A percentile compares a stretch with the other conserved stretches of the same genome.
Conservation (phyloP, 2,797 vertebrate genomes). For the Eleutherodactylus coqui region DNA sequence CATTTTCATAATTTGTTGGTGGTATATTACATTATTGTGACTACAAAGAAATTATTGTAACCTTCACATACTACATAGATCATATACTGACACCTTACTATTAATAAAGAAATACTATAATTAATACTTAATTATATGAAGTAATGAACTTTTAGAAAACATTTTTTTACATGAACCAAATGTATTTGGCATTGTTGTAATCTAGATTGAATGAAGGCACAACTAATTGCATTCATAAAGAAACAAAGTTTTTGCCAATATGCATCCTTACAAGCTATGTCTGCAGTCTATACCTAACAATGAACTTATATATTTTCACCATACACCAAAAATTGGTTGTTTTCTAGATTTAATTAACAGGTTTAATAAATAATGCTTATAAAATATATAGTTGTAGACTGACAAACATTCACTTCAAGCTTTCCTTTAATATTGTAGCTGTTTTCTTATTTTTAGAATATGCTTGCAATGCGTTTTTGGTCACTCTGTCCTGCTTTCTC, state of each 20-base stretch:
- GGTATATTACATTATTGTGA: too few species aligned
- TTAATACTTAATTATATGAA: too few species aligned
- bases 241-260: background rate
- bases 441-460: constrained; percentile 23
- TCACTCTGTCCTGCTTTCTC: constrained; percentile 54
- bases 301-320: background rate
- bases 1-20: too few species aligned
- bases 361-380: constrained; percentile 43
- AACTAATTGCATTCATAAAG: background rate
- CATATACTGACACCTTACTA: too few species aligned
- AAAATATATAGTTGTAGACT: constrained; percentile 22
- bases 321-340: background rate
- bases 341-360: background rate
- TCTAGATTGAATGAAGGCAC: background rate
- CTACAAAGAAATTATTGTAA: too few species aligned
- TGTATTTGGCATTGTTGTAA: constrained; percentile 15
- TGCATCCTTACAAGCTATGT: background rate
- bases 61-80: too few species aligned
- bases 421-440: constrained; percentile 6
- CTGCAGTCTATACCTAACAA: background rate
- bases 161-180: background rate
- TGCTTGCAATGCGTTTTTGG: constrained; percentile 18
- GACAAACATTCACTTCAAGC: constrained; percentile 23
- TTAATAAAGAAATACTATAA: too few species aligned
- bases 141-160: too few species aligned